A percentile compares a stretch with the other conserved stretches of the same genome.
These are phyloP conservation scores for Gymnarchus niloticus DNA, from an alignment of 2,113 vertebrate genomes.

Conservation along the genomic window DNA sequence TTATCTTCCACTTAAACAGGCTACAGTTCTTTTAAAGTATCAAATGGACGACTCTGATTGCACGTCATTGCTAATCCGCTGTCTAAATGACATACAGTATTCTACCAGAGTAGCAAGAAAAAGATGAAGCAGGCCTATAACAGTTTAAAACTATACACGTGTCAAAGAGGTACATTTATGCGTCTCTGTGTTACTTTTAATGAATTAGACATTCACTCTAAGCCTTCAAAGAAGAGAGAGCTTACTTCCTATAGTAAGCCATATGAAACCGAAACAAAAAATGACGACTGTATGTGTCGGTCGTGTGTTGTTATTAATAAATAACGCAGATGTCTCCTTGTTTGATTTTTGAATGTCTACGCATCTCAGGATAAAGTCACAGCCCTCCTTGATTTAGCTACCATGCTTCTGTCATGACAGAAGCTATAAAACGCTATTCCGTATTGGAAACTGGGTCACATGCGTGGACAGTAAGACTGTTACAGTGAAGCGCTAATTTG, in stretches of 20 bases:
- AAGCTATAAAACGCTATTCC: neutral
- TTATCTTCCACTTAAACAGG: neutral
- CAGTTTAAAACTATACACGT: neutral
- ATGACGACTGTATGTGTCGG: neutral
- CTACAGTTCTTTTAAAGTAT: constrained; percentile 9
- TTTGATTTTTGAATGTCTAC: neutral
- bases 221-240: neutral
- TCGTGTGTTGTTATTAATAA: neutral
- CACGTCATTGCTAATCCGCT: neutral
- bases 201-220: neutral
- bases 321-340: neutral
- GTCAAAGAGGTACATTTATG: too few relatives aligned
- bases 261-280: neutral
- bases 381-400: neutral
- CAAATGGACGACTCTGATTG: neutral
- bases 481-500: neutral
- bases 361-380: neutral
- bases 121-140: neutral
- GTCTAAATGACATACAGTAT: neutral
- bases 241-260: neutral
- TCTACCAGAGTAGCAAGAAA: neutral
- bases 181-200: too few relatives aligned
- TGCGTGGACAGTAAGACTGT: neutral
- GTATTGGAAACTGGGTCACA: neutral
- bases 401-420: neutral